A percentile compares a stretch with the other conserved stretches of the same genome.
These are phyloP conservation scores for Pandemis heparana DNA, from an alignment of 2,888 invertebrate species.

Conservation along the genomic window DNA sequence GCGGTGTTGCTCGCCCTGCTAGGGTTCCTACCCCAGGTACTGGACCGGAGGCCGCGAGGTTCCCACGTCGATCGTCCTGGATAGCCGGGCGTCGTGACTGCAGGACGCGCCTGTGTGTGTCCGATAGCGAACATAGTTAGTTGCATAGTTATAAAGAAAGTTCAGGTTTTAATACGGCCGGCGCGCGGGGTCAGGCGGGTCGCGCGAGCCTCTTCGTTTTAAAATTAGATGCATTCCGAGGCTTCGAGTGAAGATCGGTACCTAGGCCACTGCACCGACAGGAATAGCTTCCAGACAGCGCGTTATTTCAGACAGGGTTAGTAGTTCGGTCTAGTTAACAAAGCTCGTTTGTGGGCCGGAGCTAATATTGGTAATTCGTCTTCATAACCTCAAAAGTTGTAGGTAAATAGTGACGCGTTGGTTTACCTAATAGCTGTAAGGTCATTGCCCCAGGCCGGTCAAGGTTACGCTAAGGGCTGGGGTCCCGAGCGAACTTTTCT, in stretches of 20 bases:
- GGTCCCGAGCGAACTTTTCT: conserved; percentile 34
- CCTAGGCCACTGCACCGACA: conserved; percentile 61
- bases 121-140: conserved; percentile 78
- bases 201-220: conserved; percentile 83
- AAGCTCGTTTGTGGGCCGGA: conserved; percentile 59
- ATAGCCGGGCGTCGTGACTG: conserved; percentile 82
- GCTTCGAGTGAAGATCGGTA: conserved; percentile 65
- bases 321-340: conserved; percentile 68
- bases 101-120: conserved; percentile 77
- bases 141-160: conserved; percentile 83
- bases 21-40: conserved; percentile 86
- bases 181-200: conserved; percentile 82
- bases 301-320: conserved; percentile 82
- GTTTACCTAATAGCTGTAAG: conserved; percentile 50
- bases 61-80: conserved; percentile 84
- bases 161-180: conserved; percentile 83
- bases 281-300: conserved; percentile 77
- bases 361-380: conserved; percentile 51
- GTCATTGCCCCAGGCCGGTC: conserved; percentile 74
- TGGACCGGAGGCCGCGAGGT: conserved; percentile 58
- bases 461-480: conserved; percentile 70
- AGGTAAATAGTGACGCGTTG: conserved; percentile 27
- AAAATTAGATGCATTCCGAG: conserved; percentile 85
- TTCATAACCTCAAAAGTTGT: conserved; percentile 36
- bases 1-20: conserved; percentile 84